phyloP scores from a whole-genome alignment of 2,888 invertebrate genomes.

The Coronaproctus castanopsis region DNA sequence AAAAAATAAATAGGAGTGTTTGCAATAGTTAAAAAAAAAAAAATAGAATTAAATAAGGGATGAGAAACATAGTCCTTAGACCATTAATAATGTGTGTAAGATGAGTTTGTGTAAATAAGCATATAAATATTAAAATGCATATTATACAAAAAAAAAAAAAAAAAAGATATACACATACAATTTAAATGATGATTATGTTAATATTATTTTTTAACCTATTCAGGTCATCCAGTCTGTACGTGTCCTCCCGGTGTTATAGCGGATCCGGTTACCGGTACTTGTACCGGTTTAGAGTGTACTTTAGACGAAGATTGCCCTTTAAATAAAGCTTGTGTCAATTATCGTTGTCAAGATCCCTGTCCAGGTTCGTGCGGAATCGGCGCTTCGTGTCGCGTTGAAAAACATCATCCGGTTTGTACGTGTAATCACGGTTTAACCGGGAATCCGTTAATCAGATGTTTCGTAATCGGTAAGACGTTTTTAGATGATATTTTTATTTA shows the following conservation, averaged over 20 bases:
- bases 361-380: slow-evolving; percentile 59
- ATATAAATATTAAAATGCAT: too few species aligned
- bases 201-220: too few species aligned
- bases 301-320: slow-evolving; percentile 54
- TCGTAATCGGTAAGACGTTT: slow-evolving; percentile 29
- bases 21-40: too few species aligned
- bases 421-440: slow-evolving; percentile 52
- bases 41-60: too few species aligned
- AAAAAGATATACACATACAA: too few species aligned
- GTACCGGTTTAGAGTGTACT: slow-evolving; percentile 59
- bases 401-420: slow-evolving; percentile 59
- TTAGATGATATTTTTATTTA: too few species aligned
- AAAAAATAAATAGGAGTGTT: too few species aligned
- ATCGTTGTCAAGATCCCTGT: slow-evolving; percentile 60
- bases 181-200: too few species aligned
- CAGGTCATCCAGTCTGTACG: slow-evolving; percentile 40
- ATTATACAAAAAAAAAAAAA: too few species aligned
- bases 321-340: slow-evolving; percentile 55
- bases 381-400: slow-evolving; percentile 49
- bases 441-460: slow-evolving; percentile 56
- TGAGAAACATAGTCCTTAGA: too few species aligned
- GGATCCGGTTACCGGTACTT: slow-evolving; percentile 54
- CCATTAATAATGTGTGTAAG: too few species aligned
- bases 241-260: slow-evolving; percentile 57
- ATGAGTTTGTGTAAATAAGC: too few species aligned